These are phyloP conservation scores for Nycteola revayana DNA, from an alignment of 2,888 invertebrate genomes.

Conservation along the genomic window DNA sequence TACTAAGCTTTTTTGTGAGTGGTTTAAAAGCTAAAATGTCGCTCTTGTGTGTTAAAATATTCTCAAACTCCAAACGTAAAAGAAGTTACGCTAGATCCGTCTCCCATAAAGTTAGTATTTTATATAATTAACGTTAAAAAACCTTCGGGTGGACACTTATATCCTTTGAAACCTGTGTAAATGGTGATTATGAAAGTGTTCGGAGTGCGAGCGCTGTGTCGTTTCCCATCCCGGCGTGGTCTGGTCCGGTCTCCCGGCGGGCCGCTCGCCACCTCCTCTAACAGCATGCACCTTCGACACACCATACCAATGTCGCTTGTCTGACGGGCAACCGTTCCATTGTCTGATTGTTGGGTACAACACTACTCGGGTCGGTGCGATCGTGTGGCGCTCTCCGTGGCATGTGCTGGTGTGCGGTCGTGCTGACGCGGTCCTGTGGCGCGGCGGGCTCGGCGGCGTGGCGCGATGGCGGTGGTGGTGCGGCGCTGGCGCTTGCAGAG, in stretches of 20 bases:
- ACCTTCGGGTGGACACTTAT: slow-evolving; percentile 74
- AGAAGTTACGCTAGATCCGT: slow-evolving; percentile 35
- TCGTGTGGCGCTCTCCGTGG: slow-evolving; percentile 72
- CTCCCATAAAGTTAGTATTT: slow-evolving; percentile 51
- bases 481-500: slow-evolving; percentile 82
- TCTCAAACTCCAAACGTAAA: slow-evolving; percentile 49
- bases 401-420: slow-evolving; percentile 43
- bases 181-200: slow-evolving; percentile 39
- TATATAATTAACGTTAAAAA: slow-evolving; percentile 28
- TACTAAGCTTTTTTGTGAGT: slow-evolving; percentile 55
- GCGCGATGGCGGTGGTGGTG: slow-evolving; percentile 24
- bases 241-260: slow-evolving; percentile 34
- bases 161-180: slow-evolving; percentile 45
- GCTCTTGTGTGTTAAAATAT: slow-evolving; percentile 58
- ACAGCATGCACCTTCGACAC: slow-evolving; percentile 79
- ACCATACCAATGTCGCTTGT: slow-evolving; percentile 81
- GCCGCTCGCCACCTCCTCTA: slow-evolving; percentile 58
- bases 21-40: slow-evolving; percentile 60
- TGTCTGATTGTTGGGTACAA: slow-evolving; percentile 83
- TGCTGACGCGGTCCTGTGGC: slow-evolving; percentile 26
- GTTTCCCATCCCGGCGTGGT: slow-evolving; percentile 37
- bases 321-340: slow-evolving; percentile 84
- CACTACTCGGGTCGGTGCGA: slow-evolving; percentile 82
- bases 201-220: slow-evolving; percentile 41
- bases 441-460: slow-evolving; percentile 36